phyloP scores from a whole-genome alignment of 1,140 invertebrate genomes.

The Notospermus geniculatus region DNA sequence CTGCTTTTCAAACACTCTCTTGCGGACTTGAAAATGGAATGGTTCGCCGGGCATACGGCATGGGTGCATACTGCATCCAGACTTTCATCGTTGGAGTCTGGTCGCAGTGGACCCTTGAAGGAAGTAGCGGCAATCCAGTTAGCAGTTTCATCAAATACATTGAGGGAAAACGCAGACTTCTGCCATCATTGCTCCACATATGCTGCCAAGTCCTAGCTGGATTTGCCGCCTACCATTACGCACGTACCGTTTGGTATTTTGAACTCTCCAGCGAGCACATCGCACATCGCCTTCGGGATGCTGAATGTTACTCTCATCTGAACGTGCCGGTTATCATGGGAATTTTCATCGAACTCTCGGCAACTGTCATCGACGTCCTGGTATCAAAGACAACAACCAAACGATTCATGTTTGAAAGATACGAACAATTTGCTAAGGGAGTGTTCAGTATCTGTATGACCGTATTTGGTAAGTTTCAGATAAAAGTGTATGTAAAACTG shows the following conservation, averaged over 20 bases:
- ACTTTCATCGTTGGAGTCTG: neutral
- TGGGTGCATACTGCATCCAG: slow-evolving; percentile 8
- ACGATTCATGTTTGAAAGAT: slow-evolving; percentile 4
- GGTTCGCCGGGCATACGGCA: slow-evolving; percentile 1
- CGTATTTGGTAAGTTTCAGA: neutral
- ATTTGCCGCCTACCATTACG: slow-evolving; percentile 7
- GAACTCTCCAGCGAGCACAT: slow-evolving; percentile 8
- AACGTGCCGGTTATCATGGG: slow-evolving; percentile 12
- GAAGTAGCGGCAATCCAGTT: neutral
- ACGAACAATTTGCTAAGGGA: slow-evolving; percentile 7
- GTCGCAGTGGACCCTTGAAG: neutral
- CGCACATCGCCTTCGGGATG: too few relatives aligned
- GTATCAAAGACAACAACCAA: slow-evolving; percentile 10
- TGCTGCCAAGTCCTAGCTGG: slow-evolving; percentile 1
- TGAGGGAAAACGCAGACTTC: neutral
- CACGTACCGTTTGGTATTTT: slow-evolving; percentile 6
- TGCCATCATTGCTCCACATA: neutral
- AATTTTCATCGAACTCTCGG: slow-evolving; percentile 9
- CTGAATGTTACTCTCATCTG: slow-evolving; percentile 8
- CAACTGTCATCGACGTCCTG: slow-evolving; percentile 4
- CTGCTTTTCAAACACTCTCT: neutral
- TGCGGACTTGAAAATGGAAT: slow-evolving; percentile 7
- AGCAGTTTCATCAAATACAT: neutral
- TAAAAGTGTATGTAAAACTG: too few relatives aligned
- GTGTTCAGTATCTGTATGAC: slow-evolving; percentile 4